Conservation (phyloP, 2,113 vertebrate species). For the Fregetta grallaria region DNA sequence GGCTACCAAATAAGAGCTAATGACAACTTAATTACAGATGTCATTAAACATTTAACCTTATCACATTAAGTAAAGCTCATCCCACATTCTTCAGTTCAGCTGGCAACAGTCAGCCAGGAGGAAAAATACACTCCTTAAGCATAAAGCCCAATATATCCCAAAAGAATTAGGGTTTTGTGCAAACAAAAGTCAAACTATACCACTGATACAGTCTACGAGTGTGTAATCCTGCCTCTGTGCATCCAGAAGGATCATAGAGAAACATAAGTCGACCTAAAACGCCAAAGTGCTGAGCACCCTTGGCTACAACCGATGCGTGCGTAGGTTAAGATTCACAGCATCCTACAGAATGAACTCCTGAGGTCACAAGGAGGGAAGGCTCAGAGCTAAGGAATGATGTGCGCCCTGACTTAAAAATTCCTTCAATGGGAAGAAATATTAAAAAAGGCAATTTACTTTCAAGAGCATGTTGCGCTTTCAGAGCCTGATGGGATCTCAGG, state of each 20-base stretch:
- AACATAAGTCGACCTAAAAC: background rate
- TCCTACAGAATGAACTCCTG: background rate
- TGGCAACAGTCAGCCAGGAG: background rate
- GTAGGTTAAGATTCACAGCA: background rate
- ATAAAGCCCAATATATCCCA: background rate
- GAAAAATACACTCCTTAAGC: background rate
- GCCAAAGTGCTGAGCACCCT: background rate
- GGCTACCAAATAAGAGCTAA: constrained; percentile 37
- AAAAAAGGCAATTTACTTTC: background rate
- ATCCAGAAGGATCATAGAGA: background rate
- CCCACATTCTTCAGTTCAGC: background rate
- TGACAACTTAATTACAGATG: constrained; percentile 34
- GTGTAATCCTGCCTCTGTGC: background rate
- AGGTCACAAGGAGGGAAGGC: rapidly evolving
- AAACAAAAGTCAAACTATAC: background rate
- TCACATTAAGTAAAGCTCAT: background rate
- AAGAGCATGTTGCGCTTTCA: background rate
- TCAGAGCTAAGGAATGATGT: background rate
- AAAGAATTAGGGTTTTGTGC: background rate
- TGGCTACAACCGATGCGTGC: rapidly evolving
- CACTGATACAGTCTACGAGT: background rate
- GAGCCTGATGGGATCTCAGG: background rate
- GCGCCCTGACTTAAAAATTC: background rate
- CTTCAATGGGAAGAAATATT: background rate
- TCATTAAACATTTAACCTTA: constrained; percentile 52